Base-by-base conservation (phyloP, 1,140 invertebrate genomes). In the Zeugodacus cucurbitae region DNA sequence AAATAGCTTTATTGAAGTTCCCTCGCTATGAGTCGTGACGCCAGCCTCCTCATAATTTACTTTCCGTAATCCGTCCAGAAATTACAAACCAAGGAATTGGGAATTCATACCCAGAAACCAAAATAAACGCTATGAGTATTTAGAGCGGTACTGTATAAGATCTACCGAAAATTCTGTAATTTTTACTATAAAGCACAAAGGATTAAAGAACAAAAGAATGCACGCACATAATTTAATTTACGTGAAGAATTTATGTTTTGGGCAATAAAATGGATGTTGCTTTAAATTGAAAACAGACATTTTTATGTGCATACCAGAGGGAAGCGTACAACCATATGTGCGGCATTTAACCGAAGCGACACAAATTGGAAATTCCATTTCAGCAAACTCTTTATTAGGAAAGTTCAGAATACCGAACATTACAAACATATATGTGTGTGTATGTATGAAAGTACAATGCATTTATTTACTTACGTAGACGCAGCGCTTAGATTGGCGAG, bases 291-390 rank as follows among this genome's bases (percentile, higher is more conserved):
- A 74, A 74, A 41, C 6, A 41, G 70, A 74, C 64, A 70, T 32
- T 70, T 70, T 70, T 37, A 70, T 70, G 64, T 32, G 58, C 58
- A 62, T 26, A 62, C n/a, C n/a, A 8, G 8, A 2, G 17, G 1
- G n/a, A 26, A 74, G 20, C 29, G 20, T 32, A 32, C 29, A n/a
- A n/a, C 6, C 4, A 17, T 32, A 2, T 32, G 20, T 67, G 3
- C 62, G 32, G 29, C 20, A 44, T 41, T 14, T 74, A 22, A 44
- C 10, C 20, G 37, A 20, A 37, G 70, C 70, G 70, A 74, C 70
- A 74, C 20, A n/a, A 67, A 37, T 41, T 74, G 70, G 70, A 74
- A 41, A 74, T 41, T 74, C 70, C 37, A 74, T 74, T 74, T 74
- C 5, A 14, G 26, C 26, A 32, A 34, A 8, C 10, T 70, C 26